phyloP scores from a whole-genome alignment of 64 coral and sea anemone genomes.

The Hydrozoanthus tunicans region DNA sequence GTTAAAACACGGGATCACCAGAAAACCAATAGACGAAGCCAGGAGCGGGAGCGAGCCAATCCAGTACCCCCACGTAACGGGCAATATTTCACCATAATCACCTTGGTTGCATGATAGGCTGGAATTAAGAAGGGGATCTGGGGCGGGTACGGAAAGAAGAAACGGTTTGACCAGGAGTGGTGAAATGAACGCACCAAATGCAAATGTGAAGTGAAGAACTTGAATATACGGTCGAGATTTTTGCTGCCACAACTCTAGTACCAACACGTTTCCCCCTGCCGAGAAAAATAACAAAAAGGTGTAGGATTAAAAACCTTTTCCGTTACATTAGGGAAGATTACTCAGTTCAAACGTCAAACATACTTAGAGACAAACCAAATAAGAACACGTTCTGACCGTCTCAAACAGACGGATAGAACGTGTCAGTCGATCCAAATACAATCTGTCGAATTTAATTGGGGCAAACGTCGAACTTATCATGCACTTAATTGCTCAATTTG shows the following conservation, averaged over 20 bases:
- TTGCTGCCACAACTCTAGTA: constrained; percentile 74
- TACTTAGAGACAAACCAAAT: no score
- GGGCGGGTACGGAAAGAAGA: constrained; percentile 28
- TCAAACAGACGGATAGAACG: no score
- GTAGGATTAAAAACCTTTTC: background rate
- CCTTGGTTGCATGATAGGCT: constrained; percentile 20
- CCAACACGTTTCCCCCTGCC: constrained; percentile 86
- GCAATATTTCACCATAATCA: constrained; percentile 19
- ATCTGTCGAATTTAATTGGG: no score
- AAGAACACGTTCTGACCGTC: no score
- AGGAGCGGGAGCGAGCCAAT: constrained; percentile 61
- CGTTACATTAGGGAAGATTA: no score
- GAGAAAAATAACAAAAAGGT: background rate
- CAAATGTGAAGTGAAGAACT: constrained; percentile 84
- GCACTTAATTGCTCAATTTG: no score
- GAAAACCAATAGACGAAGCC: constrained; percentile 47
- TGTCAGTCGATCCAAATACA: no score
- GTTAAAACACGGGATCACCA: constrained; percentile 59
- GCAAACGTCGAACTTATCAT: no score
- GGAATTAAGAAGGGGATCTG: background rate
- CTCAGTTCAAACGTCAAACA: no score
- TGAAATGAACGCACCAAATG: constrained; percentile 72
- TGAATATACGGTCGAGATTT: constrained; percentile 87
- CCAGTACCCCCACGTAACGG: constrained; percentile 80
- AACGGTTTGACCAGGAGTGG: constrained; percentile 81